Percentiles rank a stretch among this genome's conserved stretches.
Evolutionary conservation across 2,797 vertebrate genomes (phyloP).

Genomic region (Halcyon badia): DNA sequence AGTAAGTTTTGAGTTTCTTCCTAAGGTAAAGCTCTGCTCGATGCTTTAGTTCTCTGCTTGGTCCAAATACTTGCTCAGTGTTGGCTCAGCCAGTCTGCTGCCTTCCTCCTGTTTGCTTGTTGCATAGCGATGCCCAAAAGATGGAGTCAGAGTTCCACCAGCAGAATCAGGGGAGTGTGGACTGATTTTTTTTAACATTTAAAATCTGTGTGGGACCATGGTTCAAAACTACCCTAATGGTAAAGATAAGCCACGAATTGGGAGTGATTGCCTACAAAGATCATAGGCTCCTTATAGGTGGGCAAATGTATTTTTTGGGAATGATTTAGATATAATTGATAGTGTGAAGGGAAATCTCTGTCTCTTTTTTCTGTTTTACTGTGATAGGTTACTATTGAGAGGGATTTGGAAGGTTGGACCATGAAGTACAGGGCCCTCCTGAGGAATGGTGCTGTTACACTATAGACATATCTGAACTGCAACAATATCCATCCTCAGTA

Average conservation of each 20-base stretch:
- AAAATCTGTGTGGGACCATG: fast-evolving
- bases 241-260: neutral
- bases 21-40: neutral
- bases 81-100: neutral
- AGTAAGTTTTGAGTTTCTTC: neutral
- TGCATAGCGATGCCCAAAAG: neutral
- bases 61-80: neutral
- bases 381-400: neutral
- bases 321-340: neutral
- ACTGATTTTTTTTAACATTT: neutral
- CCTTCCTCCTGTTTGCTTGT: neutral
- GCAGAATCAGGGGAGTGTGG: neutral
- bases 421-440: neutral
- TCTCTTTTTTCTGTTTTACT: neutral
- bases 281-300: neutral
- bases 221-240: neutral
- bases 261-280: neutral
- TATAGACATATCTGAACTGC: neutral
- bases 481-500: neutral
- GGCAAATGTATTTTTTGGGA: neutral
- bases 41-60: neutral
- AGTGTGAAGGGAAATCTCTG: neutral
- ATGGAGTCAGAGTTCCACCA: conserved; percentile 33
- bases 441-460: neutral
- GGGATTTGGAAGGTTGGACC: neutral